Evolutionary conservation across 2,113 vertebrate species (phyloP), one percentile per base, ranked within the genome.

Genomic region (Clarias gariepinus): DNA sequence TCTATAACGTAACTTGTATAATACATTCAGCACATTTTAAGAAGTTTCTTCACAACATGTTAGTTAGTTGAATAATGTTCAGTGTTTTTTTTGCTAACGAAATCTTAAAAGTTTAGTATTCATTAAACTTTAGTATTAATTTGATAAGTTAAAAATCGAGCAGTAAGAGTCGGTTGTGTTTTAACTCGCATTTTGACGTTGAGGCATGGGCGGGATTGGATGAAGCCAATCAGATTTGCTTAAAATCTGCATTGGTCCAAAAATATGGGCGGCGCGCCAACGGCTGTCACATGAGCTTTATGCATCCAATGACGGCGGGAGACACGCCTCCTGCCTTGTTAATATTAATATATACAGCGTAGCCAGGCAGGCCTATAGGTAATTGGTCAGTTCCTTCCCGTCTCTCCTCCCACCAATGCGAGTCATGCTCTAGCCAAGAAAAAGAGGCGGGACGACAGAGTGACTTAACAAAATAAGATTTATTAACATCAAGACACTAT

Each of bases 251-350:
- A 90, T 87, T 87, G 90, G 83, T 71, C 77, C 16, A 79, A 23
- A 18, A 13, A 63, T 33, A 74, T 41, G 74, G 90, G 90, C 18
- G 88, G 88, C 47, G 41, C 58, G 19, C 16, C 8, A 23, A 57
- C 36, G 36, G 21, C 52, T 71, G 23, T 55, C 10, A 10, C 71
- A 82, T 63, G 15, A 52, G 84, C 19, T 23, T 61, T 16, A 28
- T 13, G n/a, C 47, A 47, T 71, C 91, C 88, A 92, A 92, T 92
- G 77, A 71, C 10, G 63, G 16, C 0, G 4, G 25, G 63, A 58
- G 60, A 85, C 85, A 86, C 88, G 57, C 88, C 90, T 57, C 30
- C 41, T 36, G 11, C 15, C 13, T 33, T 15, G 79, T 89, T 57
- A 86, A 69, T 68, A 81, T 81, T 80, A 7, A 89, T 63, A 16